Evolutionary conservation across 2,888 invertebrate species (phyloP), one percentile per base, ranked within the genome.

Genomic region (Phyto melanocephala): DNA sequence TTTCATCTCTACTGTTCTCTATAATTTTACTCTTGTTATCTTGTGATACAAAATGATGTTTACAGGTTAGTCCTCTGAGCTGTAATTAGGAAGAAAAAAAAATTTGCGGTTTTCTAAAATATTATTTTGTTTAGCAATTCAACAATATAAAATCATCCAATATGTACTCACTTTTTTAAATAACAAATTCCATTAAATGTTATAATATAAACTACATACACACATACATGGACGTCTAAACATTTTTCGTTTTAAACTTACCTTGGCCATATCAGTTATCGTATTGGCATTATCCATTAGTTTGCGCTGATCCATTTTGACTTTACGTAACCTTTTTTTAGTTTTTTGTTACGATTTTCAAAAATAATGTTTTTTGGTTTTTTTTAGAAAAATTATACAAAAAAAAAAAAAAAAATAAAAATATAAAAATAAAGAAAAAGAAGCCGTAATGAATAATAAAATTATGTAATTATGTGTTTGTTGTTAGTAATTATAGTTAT

Each of bases 261-360:
- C 99, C 95, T 99, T 99, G 88, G 99, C 99, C 97, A 99, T 99
- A 91, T 99, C 99, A 81, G 99, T 98, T 92, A 99, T 96, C 80
- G 99, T 99, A 90, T 98, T 99, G 86, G 99, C 98, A 91, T 99
- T 99, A 92, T 99, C 99, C 95, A 98, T 98, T 88, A 99, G 93
- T 93, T 99, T 99, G 91, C 99, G 94, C 93, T 99, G 99, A 93
- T 99, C 99, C 97, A 99, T 98, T 93, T 99, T 99, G 84, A 99
- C 99, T 94, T 99, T 98, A 90, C 99, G 94, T 92, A 99, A 95
- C 92, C 99, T 99, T 71, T 70, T 77, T 47, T 74, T 40, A 10
- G 62, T 65, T 56, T 35, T 65, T 47, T 63, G 63, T 78, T 56
- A 62, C 72, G 78, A 35, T 77, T 74, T 67, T 62, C 15, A 45